Evolutionary conservation across 2,888 invertebrate species (phyloP), one percentile per base, ranked within the genome.

Genomic region (Polyommatus iphigenia): DNA sequence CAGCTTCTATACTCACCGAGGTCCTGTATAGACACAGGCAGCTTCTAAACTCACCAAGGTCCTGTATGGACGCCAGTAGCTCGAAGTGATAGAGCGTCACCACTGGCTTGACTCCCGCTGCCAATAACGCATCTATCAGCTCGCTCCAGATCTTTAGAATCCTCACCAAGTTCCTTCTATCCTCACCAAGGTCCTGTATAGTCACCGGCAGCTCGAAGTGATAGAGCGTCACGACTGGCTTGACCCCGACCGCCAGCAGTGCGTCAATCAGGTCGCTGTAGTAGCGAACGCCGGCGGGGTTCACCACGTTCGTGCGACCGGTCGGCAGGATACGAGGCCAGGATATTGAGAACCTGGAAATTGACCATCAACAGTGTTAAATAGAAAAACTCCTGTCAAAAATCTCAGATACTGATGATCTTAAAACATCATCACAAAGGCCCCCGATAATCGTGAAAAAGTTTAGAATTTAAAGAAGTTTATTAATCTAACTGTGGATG

Each of bases 201-300:
- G 77, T 86, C 79, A 95, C 91, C 5, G 96, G 96, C 79, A 95
- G 82, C 36, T 96, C 96, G 94, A 95, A 96, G 79, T 96, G 96
- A 82, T 95, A 95, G 10, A 96, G 86, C 0, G 95, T 95, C 0
- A 95, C 90, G 82, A 95, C 86, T 0, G 96, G 96, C 57, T 95
- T 91, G 73, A 96, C 95, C 5, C 94, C 95, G 54, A 94, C 94
- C 18, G 84, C 90, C 46, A 96, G 82, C 15, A 97, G 90, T 76
- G 94, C 96, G 84, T 97, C 91, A 59, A 97, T 96, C 59, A 97
- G 86, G 77, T 95, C 91, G 82, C 95, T 96, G 87, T 97, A 97
- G 87, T 97, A 97, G n/a, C 93, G 87, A 24, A 96, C 90, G 15
- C 96, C 97, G 2, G 94, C 94, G 76, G 93, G 89, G 85, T 96